These are phyloP conservation scores for Halcyon leucocephala DNA, from an alignment of 2,797 vertebrate species.

Conservation along the genomic window DNA sequence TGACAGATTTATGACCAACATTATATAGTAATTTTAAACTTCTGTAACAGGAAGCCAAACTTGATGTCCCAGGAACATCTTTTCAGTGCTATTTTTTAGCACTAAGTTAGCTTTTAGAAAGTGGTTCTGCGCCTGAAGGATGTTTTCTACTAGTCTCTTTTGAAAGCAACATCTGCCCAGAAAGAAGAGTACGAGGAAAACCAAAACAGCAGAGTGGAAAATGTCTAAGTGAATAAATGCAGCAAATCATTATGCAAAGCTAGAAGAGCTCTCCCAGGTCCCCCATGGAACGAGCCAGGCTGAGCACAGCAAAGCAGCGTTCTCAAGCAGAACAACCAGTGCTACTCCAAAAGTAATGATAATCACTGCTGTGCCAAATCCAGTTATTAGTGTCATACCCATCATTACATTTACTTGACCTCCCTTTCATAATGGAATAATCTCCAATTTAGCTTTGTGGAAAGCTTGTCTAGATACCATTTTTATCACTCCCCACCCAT, in stretches of 20 bases:
- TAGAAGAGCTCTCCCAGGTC: background rate
- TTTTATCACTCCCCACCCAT: background rate
- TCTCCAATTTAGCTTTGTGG: background rate
- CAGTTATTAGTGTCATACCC: background rate
- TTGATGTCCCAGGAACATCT: background rate
- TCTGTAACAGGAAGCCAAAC: background rate
- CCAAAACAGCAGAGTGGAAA: background rate
- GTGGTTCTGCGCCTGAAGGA: background rate
- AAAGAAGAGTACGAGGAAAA: background rate
- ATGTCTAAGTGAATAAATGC: rapidly evolving
- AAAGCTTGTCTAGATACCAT: background rate
- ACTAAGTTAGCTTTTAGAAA: background rate
- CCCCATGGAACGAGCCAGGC: background rate
- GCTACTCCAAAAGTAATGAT: background rate
- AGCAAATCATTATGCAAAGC: background rate
- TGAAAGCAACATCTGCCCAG: background rate
- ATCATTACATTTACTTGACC: background rate
- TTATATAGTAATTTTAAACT: background rate
- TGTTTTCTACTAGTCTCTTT: background rate
- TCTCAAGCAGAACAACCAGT: background rate
- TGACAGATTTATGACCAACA: background rate
- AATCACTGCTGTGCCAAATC: background rate
- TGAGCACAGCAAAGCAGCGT: background rate
- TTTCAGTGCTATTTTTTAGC: background rate
- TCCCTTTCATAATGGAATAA: background rate